These are phyloP conservation scores for Corydoras maculifer DNA, from an alignment of 2,113 vertebrate genomes.

Conservation along the genomic window DNA sequence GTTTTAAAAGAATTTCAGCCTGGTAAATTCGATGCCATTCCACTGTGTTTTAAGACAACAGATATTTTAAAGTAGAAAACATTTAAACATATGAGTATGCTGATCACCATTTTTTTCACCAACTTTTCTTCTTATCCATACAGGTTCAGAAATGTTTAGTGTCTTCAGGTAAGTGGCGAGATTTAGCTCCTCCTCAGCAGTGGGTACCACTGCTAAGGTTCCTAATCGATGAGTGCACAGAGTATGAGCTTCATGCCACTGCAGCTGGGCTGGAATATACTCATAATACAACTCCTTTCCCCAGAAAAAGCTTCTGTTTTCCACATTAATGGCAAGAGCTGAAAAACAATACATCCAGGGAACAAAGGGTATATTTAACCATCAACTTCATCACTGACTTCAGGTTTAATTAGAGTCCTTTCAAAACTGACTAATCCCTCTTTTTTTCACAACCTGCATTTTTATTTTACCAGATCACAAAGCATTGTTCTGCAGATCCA, in stretches of 20 bases:
- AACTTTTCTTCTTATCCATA: slow-evolving; percentile 60
- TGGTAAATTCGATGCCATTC: too few relatives aligned
- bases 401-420: too few relatives aligned
- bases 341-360: slow-evolving; percentile 5
- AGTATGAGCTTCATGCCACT: slow-evolving; percentile 49
- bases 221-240: slow-evolving; percentile 56
- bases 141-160: slow-evolving; percentile 58
- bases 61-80: not conserved
- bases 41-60: too few relatives aligned
- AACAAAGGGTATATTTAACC: too few relatives aligned
- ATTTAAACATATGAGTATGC: not conserved
- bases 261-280: slow-evolving; percentile 49
- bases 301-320: slow-evolving; percentile 36
- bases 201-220: slow-evolving; percentile 51
- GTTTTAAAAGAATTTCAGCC: too few relatives aligned
- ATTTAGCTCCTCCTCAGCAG: slow-evolving; percentile 43
- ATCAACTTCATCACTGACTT: too few relatives aligned
- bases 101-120: slow-evolving; percentile 52
- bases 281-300: slow-evolving; percentile 54
- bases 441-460: too few relatives aligned
- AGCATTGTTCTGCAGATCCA: too few relatives aligned
- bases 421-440: too few relatives aligned
- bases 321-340: slow-evolving; percentile 38
- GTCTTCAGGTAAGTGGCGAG: slow-evolving; percentile 56
- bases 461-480: too few relatives aligned